Base-by-base conservation (phyloP, 2,797 vertebrate genomes). In the Molothrus aeneus region DNA sequence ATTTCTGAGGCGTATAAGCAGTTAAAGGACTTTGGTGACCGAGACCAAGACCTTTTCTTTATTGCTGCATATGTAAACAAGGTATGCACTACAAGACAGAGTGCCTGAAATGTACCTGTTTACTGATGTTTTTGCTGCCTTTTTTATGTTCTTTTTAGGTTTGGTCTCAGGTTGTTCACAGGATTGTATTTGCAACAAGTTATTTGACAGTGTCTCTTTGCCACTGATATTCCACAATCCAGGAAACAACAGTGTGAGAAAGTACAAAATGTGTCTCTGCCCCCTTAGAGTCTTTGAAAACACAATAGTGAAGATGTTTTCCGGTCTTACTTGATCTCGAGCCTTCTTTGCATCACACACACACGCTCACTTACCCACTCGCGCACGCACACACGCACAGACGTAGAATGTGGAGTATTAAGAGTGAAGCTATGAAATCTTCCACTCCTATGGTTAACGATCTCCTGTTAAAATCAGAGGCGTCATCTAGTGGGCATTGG, bases 401-500 rank as follows among this genome's bases (percentile, higher is more conserved):
- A 2, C 0, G 3, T 1, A 26, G 32, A 57, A 51, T 4, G 25
- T 2, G 32, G 54, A 80, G 71, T 71, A 65, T 8, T 1, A 18
- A 15, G 61, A 74, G 38, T 0, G 3, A 42, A 42, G 22, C 72
- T 32, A 3, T 2, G 59, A 80, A 43, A 61, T 51, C 70, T 50
- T 45, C 42, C 36, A 2, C 11, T 50, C 47, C 20, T 4, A 3
- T 0, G 5, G 73, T 15, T 70, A 24, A 28, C 1, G 6, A 80
- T 32, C 89, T 93, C 34, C 96, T 90, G 65, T 92, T 95, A 94
- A 90, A 97, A 93, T 94, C 97, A 95, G 96, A 97, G 94, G 95
- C 95, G 96, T 92, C 97, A 97, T 96, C 98, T 98, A 98, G 97
- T 80, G 98, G 98, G 85, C 96, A 64, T 9, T 80, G 68, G 22